A percentile compares a stretch with the other conserved stretches of the same genome.
Conservation (phyloP, 1,140 invertebrate genomes). For the Camponotus pennsylvanicus region DNA sequence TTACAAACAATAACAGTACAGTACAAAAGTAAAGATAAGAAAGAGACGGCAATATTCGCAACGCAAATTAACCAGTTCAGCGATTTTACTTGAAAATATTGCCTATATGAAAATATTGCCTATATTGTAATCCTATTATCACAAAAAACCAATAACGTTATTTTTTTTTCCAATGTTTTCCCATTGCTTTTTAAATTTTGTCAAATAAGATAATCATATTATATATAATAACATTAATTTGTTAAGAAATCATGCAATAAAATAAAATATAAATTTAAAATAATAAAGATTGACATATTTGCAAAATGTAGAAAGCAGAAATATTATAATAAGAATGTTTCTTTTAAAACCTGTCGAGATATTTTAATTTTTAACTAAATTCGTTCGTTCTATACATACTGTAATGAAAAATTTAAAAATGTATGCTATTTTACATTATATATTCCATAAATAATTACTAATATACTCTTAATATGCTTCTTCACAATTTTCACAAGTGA, state of each 20-base stretch:
- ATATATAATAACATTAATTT: no score
- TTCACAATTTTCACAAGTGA: no score
- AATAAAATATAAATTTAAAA: neutral
- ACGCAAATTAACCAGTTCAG: conserved; percentile 11
- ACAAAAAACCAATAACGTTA: neutral
- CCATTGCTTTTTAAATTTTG: neutral
- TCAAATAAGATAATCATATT: neutral
- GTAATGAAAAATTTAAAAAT: conserved; percentile 20
- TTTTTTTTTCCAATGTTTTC: neutral
- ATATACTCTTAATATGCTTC: no score
- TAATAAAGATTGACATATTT: neutral
- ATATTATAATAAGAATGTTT: neutral
- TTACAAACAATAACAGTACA: conserved; percentile 38
- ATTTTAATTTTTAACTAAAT: neutral
- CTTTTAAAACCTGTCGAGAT: neutral
- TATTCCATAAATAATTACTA: no score
- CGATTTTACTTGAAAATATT: neutral
- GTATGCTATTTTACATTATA: neutral
- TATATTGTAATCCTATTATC: neutral
- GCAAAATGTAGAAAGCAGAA: neutral
- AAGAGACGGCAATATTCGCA: neutral
- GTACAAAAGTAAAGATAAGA: neutral
- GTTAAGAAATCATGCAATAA: neutral
- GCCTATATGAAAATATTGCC: neutral
- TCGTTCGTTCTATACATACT: neutral